Evolutionary conservation across 2,888 invertebrate genomes (phyloP).

Genomic region (Chrysolina oricalcia): DNA sequence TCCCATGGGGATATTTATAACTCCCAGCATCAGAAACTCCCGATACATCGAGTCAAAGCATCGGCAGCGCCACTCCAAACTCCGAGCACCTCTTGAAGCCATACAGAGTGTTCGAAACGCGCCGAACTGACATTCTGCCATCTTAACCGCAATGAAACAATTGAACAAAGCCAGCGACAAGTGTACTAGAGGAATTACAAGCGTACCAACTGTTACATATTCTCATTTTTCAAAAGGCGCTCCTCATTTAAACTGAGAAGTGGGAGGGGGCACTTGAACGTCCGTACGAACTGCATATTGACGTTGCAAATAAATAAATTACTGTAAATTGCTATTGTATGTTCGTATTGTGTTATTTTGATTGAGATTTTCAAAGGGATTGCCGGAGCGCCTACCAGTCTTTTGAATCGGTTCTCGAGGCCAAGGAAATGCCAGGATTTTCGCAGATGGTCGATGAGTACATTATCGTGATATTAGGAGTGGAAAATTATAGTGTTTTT

Average conservation of each 20-base stretch:
- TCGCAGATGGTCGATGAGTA: conserved; percentile 19
- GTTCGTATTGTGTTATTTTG: conserved; percentile 10
- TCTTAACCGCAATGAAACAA: conserved; percentile 43
- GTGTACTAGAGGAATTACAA: conserved; percentile 46
- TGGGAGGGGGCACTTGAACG: conserved; percentile 11
- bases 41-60: conserved; percentile 17
- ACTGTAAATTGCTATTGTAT: conserved; percentile 17
- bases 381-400: not conserved
- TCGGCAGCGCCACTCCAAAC: conserved; percentile 18
- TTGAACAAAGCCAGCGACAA: conserved; percentile 46
- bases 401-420: not conserved
- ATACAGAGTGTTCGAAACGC: conserved; percentile 38
- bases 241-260: conserved; percentile 38
- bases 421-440: conserved; percentile 6
- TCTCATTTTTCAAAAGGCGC: conserved; percentile 34
- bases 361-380: conserved; percentile 24
- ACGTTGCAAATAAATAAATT: conserved; percentile 20
- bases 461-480: not conserved
- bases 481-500: not conserved
- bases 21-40: not conserved
- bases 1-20: not conserved
- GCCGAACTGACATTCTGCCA: conserved; percentile 24
- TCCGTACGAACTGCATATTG: not conserved
- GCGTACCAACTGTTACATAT: conserved; percentile 47
- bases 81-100: conserved; percentile 29